Base-by-base conservation (phyloP, 2,888 invertebrate genomes). In the Mimas tiliae region DNA sequence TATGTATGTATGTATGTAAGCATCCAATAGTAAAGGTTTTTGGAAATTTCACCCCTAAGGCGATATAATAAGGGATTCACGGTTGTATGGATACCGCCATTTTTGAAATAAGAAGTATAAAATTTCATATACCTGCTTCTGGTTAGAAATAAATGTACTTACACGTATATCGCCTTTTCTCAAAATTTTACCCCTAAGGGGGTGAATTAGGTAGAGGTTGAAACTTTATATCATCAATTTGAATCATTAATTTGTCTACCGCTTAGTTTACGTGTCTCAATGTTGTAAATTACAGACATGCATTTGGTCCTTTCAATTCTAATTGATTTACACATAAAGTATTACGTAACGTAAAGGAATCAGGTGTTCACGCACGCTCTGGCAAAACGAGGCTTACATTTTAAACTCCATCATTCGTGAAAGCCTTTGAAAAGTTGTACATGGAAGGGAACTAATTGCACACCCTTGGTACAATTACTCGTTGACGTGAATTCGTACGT, bases 391-490 rank as follows among this genome's bases (percentile, higher is more conserved):
- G 77, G 76, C 76, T 79, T 76, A 76, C 73, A 74, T 76, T 81
- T 77, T 74, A 81, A 82, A 80, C 79, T 79, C 74, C 68, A 72
- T 70, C 78, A 72, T 73, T 72, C 74, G 75, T 80, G 78, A 83
- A 85, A 81, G 80, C 80, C 82, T 81, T 80, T 81, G 80, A 80
- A 76, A 77, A 78, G 78, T 82, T 42, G 42, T 38, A 58, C 58
- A 42, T 42, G 58, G 16, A 58, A 86, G 85, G 83, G 82, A 83
- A 84, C 85, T 90, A 89, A 90, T 89, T 89, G 87, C 88, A 81
- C 81, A 80, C 81, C 82, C 85, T 83, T 80, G 78, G 78, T 79
- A 77, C 83, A 80, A 85, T 80, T 85, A 86, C 85, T 80, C 81
- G 82, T 79, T 84, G 84, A 83, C 74, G 84, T 86, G 87, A 82